A percentile compares a stretch with the other conserved stretches of the same genome.
phyloP scores from a whole-genome alignment of 2,888 invertebrate genomes.

The Machimus rusticus region DNA sequence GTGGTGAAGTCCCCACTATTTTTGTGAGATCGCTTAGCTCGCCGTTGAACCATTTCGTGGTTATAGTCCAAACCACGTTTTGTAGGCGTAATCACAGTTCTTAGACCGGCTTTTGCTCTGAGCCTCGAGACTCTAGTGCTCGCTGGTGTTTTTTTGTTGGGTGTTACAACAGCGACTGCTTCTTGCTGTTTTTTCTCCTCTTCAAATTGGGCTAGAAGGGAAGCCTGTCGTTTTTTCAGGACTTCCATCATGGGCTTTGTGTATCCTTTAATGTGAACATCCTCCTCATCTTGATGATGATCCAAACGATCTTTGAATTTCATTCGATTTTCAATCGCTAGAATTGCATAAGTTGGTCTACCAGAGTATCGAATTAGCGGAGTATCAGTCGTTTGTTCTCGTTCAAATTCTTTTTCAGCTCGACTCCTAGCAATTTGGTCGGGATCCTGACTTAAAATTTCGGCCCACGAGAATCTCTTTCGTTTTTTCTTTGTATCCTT shows the following conservation, averaged over 20 bases:
- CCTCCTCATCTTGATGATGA: constrained; percentile 48
- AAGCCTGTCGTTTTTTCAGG: constrained; percentile 46
- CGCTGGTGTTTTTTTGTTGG: constrained; percentile 43
- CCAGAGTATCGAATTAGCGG: constrained; percentile 56
- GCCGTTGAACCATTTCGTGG: constrained; percentile 42
- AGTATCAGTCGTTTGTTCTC: constrained; percentile 56
- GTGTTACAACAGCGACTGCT: background rate
- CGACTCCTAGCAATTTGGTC: constrained; percentile 63
- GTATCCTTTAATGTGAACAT: constrained; percentile 49
- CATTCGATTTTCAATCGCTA: constrained; percentile 57
- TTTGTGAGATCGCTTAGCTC: constrained; percentile 45
- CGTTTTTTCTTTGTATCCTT: constrained; percentile 54
- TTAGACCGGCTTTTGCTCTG: constrained; percentile 46
- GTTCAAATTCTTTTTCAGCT: constrained; percentile 62
- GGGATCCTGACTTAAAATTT: constrained; percentile 61
- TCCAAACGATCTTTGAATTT: constrained; percentile 56
- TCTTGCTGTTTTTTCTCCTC: background rate
- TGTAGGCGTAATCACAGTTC: constrained; percentile 48
- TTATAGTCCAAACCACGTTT: constrained; percentile 46
- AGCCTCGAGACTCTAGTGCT: background rate
- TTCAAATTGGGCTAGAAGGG: constrained; percentile 18
- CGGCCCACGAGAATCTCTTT: constrained; percentile 62
- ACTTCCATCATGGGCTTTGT: constrained; percentile 51
- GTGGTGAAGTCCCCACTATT: constrained; percentile 47
- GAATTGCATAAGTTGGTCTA: constrained; percentile 61